phyloP scores from a whole-genome alignment of 2,797 vertebrate species.

The Hylomyscus alleni region DNA sequence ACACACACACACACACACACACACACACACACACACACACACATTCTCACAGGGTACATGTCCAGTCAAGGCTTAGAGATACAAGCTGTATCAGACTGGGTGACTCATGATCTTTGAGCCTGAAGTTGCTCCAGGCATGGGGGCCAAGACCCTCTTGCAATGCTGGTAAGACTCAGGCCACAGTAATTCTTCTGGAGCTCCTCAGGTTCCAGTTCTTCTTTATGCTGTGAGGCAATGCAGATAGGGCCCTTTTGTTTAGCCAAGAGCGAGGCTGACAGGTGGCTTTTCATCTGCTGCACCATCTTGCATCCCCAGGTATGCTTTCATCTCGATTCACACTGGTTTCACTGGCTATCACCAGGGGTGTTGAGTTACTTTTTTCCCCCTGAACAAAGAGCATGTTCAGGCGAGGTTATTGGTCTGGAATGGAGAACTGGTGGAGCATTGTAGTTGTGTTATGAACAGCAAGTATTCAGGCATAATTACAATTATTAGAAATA shows the following conservation, averaged over 20 bases:
- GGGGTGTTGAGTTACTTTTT: slow-evolving; percentile 71
- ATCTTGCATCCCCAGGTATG: slow-evolving; percentile 43
- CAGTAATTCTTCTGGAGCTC: neutral
- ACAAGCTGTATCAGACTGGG: neutral
- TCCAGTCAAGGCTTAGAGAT: neutral
- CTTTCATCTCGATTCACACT: slow-evolving; percentile 59
- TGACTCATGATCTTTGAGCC: neutral
- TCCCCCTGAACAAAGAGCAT: slow-evolving; percentile 71
- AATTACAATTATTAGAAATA: slow-evolving; percentile 78
- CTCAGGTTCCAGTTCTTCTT: slow-evolving; percentile 28
- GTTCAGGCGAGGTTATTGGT: slow-evolving; percentile 80
- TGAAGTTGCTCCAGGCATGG: neutral
- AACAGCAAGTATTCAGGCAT: slow-evolving; percentile 69
- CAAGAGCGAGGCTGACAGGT: slow-evolving; percentile 66
- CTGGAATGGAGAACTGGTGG: slow-evolving; percentile 75
- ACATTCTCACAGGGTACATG: neutral
- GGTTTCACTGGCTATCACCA: slow-evolving; percentile 60
- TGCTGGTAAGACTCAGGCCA: neutral
- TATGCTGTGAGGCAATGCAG: neutral
- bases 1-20: too few species aligned
- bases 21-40: too few species aligned
- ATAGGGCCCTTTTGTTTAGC: slow-evolving; percentile 72
- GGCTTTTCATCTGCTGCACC: slow-evolving; percentile 27
- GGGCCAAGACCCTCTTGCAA: neutral
- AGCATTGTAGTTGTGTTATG: slow-evolving; percentile 70